Evolutionary conservation across 2,797 vertebrate species (phyloP).

Genomic region (Vireo griseus): DNA sequence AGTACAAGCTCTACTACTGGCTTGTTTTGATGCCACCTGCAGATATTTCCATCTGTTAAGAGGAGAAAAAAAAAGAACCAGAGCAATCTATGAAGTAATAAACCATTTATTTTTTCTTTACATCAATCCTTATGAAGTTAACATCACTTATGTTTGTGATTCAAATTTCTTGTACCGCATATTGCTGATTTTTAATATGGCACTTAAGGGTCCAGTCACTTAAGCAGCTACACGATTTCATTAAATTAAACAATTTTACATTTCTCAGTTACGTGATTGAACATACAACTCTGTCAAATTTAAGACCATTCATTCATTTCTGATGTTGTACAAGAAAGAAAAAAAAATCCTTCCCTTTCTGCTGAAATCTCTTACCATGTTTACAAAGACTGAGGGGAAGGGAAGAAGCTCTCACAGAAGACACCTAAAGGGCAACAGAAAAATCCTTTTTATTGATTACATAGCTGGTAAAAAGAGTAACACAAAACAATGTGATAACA

Average conservation of each 20-base stretch:
- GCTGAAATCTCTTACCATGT: neutral
- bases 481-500: neutral
- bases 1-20: neutral
- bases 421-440: neutral
- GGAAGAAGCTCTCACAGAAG: neutral
- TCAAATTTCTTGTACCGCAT: slow-evolving; percentile 23
- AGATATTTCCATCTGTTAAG: neutral
- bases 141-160: neutral
- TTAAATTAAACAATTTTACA: neutral
- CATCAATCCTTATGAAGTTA: slow-evolving; percentile 12
- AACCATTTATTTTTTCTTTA: slow-evolving; percentile 44
- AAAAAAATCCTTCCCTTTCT: neutral
- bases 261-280: neutral
- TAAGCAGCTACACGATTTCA: neutral
- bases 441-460: neutral
- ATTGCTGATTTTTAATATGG: neutral
- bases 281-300: neutral
- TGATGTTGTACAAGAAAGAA: neutral
- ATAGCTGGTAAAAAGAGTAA: neutral
- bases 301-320: neutral
- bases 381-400: neutral
- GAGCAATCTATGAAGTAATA: slow-evolving; percentile 9
- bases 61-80: neutral
- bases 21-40: neutral
- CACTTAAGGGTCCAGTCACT: slow-evolving; percentile 18